Conservation (phyloP, 2,113 vertebrate species). For the Phalacrocorax pelagicus region DNA sequence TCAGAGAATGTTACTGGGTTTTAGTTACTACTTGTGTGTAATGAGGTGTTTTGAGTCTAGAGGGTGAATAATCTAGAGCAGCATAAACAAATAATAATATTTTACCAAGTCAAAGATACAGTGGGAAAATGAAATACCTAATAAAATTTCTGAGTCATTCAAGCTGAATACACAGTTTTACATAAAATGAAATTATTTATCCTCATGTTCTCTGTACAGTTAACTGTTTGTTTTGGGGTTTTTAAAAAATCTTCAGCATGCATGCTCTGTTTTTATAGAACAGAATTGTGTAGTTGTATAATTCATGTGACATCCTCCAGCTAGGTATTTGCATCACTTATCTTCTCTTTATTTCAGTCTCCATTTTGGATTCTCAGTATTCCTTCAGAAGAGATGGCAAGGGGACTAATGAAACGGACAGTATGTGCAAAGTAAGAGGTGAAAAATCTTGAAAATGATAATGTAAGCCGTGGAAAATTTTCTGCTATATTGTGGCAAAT, state of each 20-base stretch:
- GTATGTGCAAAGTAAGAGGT: conserved; percentile 95
- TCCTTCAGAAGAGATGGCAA: conserved; percentile 88
- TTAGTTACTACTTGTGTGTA: background rate
- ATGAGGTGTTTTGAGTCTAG: too few species aligned
- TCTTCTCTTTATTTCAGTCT: conserved; percentile 77
- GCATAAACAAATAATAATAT: background rate
- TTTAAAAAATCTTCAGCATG: background rate
- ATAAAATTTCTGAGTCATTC: background rate
- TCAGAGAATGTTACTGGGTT: background rate
- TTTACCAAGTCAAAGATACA: background rate
- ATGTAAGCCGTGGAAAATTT: background rate
- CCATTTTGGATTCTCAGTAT: conserved; percentile 92
- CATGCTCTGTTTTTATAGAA: background rate
- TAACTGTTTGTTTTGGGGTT: background rate
- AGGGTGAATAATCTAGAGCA: background rate
- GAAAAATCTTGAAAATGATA: background rate
- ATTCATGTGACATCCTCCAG: background rate
- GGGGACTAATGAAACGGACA: conserved; percentile 88
- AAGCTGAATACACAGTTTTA: background rate
- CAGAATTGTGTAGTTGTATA: background rate
- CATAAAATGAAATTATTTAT: background rate
- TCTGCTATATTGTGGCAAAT: background rate
- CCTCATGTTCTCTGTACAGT: background rate
- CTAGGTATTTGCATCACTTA: background rate
- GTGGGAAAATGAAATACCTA: background rate